Evolutionary conservation across 2,888 invertebrate genomes (phyloP).

Genomic region (Blera fallax): DNA sequence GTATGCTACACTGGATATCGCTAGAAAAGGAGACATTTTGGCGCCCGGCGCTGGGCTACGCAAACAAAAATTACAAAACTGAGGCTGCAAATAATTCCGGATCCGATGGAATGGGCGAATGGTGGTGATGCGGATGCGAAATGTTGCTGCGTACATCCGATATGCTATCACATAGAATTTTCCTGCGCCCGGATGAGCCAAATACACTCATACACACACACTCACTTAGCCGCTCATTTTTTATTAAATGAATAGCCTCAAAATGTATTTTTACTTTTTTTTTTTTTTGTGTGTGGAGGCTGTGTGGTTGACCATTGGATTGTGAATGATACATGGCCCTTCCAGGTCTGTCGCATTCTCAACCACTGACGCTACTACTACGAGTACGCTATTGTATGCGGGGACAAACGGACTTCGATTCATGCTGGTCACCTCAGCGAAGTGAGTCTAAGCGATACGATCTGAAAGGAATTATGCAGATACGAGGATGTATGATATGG

Average conservation of each 20-base stretch:
- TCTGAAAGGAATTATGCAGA: constrained; percentile 65
- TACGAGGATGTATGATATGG: constrained; percentile 42
- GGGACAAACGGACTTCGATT: constrained; percentile 43
- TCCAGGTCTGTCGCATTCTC: constrained; percentile 62
- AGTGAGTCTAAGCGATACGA: constrained; percentile 53
- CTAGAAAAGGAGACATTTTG: background rate
- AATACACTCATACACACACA: constrained; percentile 1
- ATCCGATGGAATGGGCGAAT: constrained; percentile 3
- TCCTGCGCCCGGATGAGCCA: constrained; percentile 52
- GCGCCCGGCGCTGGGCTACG: constrained; percentile 7
- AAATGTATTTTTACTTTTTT: constrained; percentile 48
- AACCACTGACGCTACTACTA: constrained; percentile 21
- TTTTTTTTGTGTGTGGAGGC: constrained; percentile 16
- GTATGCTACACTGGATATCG: background rate
- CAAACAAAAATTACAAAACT: constrained; percentile 68
- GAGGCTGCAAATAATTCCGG: constrained; percentile 49
- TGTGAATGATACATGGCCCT: constrained; percentile 70
- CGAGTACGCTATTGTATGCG: constrained; percentile 21
- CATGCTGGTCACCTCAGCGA: constrained; percentile 46
- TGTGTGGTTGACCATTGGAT: constrained; percentile 72
- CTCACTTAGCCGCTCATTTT: constrained; percentile 34
- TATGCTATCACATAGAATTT: constrained; percentile 65
- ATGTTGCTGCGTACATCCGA: constrained; percentile 66
- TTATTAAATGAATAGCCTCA: constrained; percentile 64
- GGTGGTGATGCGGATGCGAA: constrained; percentile 64